Evolutionary conservation across 1,140 invertebrate species (phyloP).

Genomic region (Teleopsis dalmanni): DNA sequence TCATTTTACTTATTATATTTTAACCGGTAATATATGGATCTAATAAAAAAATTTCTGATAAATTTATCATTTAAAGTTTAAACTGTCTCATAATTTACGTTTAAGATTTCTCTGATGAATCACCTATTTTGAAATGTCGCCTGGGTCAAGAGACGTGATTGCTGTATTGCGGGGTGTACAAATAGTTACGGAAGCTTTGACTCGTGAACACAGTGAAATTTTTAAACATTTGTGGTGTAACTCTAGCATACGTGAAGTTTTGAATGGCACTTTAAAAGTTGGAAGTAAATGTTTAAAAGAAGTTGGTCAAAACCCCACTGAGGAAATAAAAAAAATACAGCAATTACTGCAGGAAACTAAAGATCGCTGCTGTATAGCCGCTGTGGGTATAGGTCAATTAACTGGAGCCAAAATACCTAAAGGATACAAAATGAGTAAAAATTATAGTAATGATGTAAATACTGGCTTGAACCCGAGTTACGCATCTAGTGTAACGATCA

Average conservation of each 20-base stretch:
- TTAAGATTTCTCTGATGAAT: too few species aligned
- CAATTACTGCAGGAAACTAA: conserved; percentile 26
- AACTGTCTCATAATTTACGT: too few species aligned
- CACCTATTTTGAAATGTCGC: too few species aligned
- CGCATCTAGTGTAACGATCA: not conserved
- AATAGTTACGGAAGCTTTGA: conserved; percentile 51
- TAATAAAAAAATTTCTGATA: too few species aligned
- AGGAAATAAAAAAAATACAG: conserved; percentile 24
- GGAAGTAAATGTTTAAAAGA: conserved; percentile 30
- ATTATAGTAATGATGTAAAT: not conserved
- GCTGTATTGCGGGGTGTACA: conserved; percentile 55
- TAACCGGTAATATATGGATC: too few species aligned
- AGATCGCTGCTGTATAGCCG: conserved; percentile 31
- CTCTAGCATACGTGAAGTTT: conserved; percentile 51
- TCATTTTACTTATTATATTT: too few species aligned
- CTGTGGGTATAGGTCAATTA: conserved; percentile 27
- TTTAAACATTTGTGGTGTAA: conserved; percentile 54
- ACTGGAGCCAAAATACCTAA: conserved; percentile 17
- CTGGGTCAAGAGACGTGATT: conserved; percentile 52
- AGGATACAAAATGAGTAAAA: conserved; percentile 18
- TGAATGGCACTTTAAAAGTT: conserved; percentile 42
- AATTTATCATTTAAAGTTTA: too few species aligned
- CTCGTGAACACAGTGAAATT: conserved; percentile 51
- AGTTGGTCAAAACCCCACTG: conserved; percentile 20
- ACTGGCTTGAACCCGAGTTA: not conserved